phyloP scores from a whole-genome alignment of 1,140 invertebrate genomes.

The Eufriesea mexicana region DNA sequence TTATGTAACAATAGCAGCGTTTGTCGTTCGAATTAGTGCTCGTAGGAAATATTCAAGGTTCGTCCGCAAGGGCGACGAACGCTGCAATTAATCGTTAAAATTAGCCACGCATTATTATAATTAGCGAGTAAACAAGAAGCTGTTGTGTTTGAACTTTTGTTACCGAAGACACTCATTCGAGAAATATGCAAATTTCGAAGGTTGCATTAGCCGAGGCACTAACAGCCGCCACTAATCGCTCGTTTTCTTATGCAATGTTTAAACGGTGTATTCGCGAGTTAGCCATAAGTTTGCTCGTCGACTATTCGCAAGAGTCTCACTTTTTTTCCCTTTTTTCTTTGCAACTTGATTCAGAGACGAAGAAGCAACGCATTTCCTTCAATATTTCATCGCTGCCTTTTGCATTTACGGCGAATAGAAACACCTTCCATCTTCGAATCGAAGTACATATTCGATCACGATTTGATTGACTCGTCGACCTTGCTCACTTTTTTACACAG shows the following conservation, averaged over 20 bases:
- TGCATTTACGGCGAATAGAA: background rate
- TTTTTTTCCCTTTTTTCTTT: background rate
- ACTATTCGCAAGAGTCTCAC: too few species aligned
- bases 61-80: background rate
- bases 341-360: background rate
- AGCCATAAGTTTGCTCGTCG: background rate
- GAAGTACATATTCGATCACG: background rate
- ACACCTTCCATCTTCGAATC: background rate
- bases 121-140: background rate
- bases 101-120: background rate
- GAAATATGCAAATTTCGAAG: constrained; percentile 20
- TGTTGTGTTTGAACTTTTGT: background rate
- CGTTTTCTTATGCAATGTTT: background rate
- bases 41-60: background rate
- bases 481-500: background rate
- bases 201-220: background rate
- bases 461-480: constrained; percentile 30
- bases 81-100: background rate
- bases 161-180: background rate
- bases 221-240: background rate
- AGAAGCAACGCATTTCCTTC: background rate
- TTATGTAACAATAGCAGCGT: background rate
- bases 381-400: background rate
- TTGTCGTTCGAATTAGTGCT: background rate
- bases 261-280: background rate